A percentile compares a stretch with the other conserved stretches of the same genome.
These are phyloP conservation scores for Neosilurus hyrtlii DNA, from an alignment of 2,797 vertebrate genomes.

Conservation along the genomic window DNA sequence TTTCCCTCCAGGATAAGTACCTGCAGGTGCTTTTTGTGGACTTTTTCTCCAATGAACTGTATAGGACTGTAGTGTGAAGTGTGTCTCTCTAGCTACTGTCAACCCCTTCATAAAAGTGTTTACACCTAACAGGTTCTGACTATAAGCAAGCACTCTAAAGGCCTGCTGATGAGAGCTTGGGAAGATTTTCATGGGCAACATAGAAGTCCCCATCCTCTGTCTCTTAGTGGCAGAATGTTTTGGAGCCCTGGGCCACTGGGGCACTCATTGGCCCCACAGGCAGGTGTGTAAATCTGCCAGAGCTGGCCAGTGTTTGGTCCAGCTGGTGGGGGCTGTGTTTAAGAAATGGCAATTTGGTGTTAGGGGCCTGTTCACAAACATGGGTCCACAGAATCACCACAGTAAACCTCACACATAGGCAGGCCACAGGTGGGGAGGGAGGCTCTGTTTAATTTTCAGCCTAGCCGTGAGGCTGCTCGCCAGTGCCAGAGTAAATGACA, in stretches of 20 bases:
- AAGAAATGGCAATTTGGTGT: conserved; percentile 51
- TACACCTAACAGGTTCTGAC: conserved; percentile 48
- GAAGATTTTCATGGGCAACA: conserved; percentile 39
- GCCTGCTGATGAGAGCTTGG: conserved; percentile 29
- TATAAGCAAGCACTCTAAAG: conserved; percentile 41
- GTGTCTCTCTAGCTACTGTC: conserved; percentile 61
- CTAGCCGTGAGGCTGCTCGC: conserved; percentile 68
- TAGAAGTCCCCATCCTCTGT: conserved; percentile 51
- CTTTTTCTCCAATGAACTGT: conserved; percentile 64
- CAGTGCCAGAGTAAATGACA: conserved; percentile 59
- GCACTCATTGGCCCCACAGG: conserved; percentile 48
- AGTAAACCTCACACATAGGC: conserved; percentile 48
- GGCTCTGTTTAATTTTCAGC: conserved; percentile 76
- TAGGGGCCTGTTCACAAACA: conserved; percentile 54
- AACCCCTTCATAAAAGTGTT: conserved; percentile 48
- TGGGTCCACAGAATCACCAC: conserved; percentile 33
- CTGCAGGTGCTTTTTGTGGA: conserved; percentile 48
- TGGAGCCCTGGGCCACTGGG: conserved; percentile 53
- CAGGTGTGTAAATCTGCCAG: conserved; percentile 49
- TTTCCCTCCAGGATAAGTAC: conserved; percentile 40
- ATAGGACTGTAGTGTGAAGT: conserved; percentile 50
- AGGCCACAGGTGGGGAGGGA: conserved; percentile 68
- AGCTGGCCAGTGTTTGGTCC: conserved; percentile 58
- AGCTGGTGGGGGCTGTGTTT: conserved; percentile 70
- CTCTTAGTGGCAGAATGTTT: conserved; percentile 52